Conservation (phyloP, 2,113 vertebrate species). For the Rhynchomys soricoides region DNA sequence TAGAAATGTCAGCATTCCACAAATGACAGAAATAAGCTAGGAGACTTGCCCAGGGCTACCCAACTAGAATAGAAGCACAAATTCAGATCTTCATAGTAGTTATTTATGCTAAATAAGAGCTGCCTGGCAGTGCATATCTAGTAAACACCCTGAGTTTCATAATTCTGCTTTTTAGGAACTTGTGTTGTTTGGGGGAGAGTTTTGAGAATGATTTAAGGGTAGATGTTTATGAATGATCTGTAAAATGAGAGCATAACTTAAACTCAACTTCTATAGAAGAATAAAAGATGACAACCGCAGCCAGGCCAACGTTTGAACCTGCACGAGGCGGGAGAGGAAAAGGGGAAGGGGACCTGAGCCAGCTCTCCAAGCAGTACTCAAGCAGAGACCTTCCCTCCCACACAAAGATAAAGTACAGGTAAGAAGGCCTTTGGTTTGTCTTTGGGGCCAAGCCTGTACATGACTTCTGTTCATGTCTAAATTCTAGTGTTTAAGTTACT, state of each 20-base stretch:
- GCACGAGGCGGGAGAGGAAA: conserved; percentile 97
- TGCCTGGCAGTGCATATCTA: background rate
- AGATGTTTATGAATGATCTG: background rate
- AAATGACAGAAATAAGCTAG: background rate
- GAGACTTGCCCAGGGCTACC: background rate
- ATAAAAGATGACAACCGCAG: conserved; percentile 97
- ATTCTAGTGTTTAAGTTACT: background rate
- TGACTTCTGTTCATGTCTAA: background rate
- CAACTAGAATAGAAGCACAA: background rate
- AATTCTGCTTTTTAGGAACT: background rate
- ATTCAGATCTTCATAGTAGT: background rate
- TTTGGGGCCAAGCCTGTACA: background rate
- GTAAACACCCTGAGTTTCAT: background rate
- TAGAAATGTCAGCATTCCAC: background rate
- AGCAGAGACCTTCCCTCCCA: conserved; percentile 98
- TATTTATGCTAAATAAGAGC: background rate
- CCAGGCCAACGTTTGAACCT: conserved; percentile 97
- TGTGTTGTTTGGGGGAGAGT: background rate
- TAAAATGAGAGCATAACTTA: conserved; percentile 19
- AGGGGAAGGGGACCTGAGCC: conserved; percentile 97
- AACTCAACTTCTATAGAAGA: conserved; percentile 35
- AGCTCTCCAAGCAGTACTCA: conserved; percentile 97
- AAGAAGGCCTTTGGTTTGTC: conserved; percentile 15
- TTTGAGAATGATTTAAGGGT: background rate
- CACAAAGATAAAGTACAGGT: conserved; percentile 99